A percentile compares a stretch with the other conserved stretches of the same genome.
Conservation (phyloP, 2,797 vertebrate species). For the Hirundo rustica region DNA sequence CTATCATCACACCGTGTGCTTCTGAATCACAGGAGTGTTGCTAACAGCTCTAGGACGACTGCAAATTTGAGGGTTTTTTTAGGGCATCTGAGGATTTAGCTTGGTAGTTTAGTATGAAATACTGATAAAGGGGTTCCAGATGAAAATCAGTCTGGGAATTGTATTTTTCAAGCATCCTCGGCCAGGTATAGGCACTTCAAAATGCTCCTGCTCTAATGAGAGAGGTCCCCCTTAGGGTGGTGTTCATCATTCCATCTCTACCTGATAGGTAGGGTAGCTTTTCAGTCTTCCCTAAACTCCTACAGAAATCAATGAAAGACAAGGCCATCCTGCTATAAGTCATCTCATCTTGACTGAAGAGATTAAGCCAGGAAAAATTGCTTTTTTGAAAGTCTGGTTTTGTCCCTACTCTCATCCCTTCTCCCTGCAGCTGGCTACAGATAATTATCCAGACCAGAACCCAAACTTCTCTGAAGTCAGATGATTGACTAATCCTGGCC, state of each 20-base stretch:
- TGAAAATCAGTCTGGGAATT: not conserved
- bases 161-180: not conserved
- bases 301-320: not conserved
- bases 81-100: not conserved
- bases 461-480: not conserved
- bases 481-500: not conserved
- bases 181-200: not conserved
- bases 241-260: not conserved
- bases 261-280: not conserved
- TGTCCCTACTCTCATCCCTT: not conserved
- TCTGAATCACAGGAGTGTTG: not conserved
- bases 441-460: not conserved
- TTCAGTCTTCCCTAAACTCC: not conserved
- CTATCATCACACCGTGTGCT: not conserved
- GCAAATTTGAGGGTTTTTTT: not conserved
- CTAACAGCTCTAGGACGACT: not conserved
- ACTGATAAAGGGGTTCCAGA: slow-evolving; percentile 41
- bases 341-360: not conserved
- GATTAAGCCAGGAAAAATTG: not conserved
- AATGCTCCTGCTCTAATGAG: not conserved
- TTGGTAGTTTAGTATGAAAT: not conserved
- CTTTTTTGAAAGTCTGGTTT: not conserved
- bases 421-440: not conserved
- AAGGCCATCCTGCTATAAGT: not conserved
- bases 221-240: not conserved